phyloP scores from a whole-genome alignment of 1,140 invertebrate species.

The Gryon sp. region DNA sequence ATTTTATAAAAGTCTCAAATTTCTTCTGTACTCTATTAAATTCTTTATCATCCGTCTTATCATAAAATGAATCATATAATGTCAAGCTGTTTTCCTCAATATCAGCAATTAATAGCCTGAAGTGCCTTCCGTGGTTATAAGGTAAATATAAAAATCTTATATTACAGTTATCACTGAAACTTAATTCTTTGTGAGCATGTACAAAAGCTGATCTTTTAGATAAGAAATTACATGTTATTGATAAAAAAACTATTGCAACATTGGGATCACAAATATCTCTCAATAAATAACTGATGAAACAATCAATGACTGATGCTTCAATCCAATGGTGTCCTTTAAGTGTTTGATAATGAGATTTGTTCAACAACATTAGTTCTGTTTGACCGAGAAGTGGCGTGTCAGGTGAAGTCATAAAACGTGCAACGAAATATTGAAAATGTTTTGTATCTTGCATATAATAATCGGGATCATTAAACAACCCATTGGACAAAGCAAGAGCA shows the following conservation, averaged over 20 bases:
- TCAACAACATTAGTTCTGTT: not conserved
- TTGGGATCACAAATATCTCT: not conserved
- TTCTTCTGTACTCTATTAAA: not conserved
- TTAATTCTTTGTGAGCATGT: not conserved
- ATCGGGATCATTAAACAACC: slow-evolving; percentile 11
- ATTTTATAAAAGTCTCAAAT: slow-evolving; percentile 4
- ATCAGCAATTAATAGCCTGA: not conserved
- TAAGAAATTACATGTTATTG: not conserved
- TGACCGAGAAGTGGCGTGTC: slow-evolving; percentile 10
- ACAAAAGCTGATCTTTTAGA: not conserved
- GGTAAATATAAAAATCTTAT: slow-evolving; percentile 1
- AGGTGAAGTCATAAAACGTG: not conserved
- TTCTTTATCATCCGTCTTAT: not conserved
- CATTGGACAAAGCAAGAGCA: not conserved
- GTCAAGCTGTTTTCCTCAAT: not conserved
- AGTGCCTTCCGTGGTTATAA: not conserved
- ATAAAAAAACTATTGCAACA: not conserved
- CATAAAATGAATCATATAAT: not conserved
- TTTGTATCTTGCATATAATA: slow-evolving; percentile 15
- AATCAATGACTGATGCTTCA: not conserved
- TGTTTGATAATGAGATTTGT: not conserved
- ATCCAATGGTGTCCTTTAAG: not conserved
- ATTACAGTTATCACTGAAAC: not conserved
- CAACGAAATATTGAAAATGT: not conserved
- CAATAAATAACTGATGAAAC: not conserved